Conservation (phyloP, 2,113 vertebrate species). For the Crotalus tigris region DNA sequence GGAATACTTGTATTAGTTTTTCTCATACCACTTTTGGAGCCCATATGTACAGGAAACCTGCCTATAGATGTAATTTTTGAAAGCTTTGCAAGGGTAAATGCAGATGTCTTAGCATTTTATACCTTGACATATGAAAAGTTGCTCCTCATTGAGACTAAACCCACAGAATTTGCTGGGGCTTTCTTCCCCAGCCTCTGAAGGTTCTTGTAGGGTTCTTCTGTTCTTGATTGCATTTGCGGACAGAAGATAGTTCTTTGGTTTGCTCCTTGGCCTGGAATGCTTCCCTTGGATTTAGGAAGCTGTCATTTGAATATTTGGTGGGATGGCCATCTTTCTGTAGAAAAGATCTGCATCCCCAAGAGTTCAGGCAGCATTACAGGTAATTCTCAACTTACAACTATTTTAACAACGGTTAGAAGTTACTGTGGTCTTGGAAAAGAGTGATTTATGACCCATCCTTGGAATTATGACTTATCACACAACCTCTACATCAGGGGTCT, state of each 20-base stretch:
- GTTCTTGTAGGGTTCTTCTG: neutral
- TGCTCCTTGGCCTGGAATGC: neutral
- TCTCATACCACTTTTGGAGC: neutral
- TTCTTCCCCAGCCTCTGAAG: neutral
- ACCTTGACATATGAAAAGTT: neutral
- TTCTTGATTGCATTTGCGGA: neutral
- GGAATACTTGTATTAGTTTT: neutral
- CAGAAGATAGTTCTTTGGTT: neutral
- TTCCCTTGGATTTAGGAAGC: neutral
- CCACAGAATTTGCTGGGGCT: neutral
- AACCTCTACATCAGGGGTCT: neutral
- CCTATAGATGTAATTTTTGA: neutral
- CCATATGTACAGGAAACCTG: neutral
- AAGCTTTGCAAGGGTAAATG: neutral
- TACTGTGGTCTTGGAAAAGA: neutral
- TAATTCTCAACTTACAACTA: neutral
- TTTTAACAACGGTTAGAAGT: neutral
- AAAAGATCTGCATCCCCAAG: neutral
- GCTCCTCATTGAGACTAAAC: neutral
- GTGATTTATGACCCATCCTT: neutral
- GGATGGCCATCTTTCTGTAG: neutral
- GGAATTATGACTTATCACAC: neutral
- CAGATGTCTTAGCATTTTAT: neutral
- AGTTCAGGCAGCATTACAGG: neutral
- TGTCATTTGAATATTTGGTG: neutral